Evolutionary conservation across 2,113 vertebrate species (phyloP).

Genomic region (Mus musculus): GRCm39 chr6:34033001-34033500

Average conservation of each 20-base stretch:
- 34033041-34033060: constrained; percentile 91
- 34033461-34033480: constrained; percentile 21
- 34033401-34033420: background rate
- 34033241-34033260: background rate
- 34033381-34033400: background rate
- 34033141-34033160: background rate
- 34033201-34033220: background rate
- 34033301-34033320: background rate
- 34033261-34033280: background rate
- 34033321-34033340: background rate
- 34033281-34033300: background rate
- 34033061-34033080: constrained; percentile 92
- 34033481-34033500: constrained; percentile 32
- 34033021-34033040: constrained; percentile 90
- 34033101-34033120: constrained; percentile 87
- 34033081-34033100: constrained; percentile 87
- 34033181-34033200: background rate
- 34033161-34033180: background rate
- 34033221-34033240: background rate
- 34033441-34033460: background rate
- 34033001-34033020: constrained; percentile 90
- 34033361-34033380: constrained; percentile 17
- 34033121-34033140: constrained; percentile 90
- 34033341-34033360: constrained; percentile 23
- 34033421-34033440: background rate